Conservation (phyloP, 1,140 invertebrate genomes). For the Lutraria rhynchaena region DNA sequence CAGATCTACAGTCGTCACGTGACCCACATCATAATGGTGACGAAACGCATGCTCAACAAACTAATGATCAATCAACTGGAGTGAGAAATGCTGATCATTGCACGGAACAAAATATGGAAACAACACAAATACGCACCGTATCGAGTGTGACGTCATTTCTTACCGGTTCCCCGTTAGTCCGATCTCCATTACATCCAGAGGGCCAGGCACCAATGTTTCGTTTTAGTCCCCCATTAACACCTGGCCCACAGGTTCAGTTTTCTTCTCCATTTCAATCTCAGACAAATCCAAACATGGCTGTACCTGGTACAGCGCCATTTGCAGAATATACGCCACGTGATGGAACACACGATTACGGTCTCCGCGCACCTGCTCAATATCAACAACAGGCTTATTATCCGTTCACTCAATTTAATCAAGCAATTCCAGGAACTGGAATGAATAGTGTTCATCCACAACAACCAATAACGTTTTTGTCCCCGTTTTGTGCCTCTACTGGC, state of each 20-base stretch:
- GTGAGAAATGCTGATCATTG: conserved; percentile 23
- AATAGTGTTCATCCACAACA: conserved; percentile 75
- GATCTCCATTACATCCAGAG: conserved; percentile 70
- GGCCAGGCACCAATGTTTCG: conserved; percentile 69
- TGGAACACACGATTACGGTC: conserved; percentile 39
- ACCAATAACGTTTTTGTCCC: conserved; percentile 72
- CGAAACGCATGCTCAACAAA: conserved; percentile 10
- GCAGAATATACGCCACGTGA: conserved; percentile 39
- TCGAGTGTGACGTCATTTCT: conserved; percentile 74
- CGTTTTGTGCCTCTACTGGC: conserved; percentile 71
- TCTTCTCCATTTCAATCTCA: conserved; percentile 35
- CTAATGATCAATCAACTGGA: neutral
- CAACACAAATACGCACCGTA: conserved; percentile 72
- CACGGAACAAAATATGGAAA: conserved; percentile 64
- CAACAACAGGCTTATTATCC: conserved; percentile 66
- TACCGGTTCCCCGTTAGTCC: conserved; percentile 72
- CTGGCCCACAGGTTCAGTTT: conserved; percentile 59
- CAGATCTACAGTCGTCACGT: conserved; percentile 56
- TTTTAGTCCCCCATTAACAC: conserved; percentile 74
- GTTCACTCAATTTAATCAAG: conserved; percentile 79
- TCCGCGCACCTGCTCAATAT: conserved; percentile 61
- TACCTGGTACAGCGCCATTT: conserved; percentile 26
- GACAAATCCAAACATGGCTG: conserved; percentile 15
- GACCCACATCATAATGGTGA: neutral
- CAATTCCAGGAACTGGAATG: conserved; percentile 64